Base-by-base conservation (phyloP, 2,113 vertebrate genomes). In the Thamnophis sirtalis region DNA sequence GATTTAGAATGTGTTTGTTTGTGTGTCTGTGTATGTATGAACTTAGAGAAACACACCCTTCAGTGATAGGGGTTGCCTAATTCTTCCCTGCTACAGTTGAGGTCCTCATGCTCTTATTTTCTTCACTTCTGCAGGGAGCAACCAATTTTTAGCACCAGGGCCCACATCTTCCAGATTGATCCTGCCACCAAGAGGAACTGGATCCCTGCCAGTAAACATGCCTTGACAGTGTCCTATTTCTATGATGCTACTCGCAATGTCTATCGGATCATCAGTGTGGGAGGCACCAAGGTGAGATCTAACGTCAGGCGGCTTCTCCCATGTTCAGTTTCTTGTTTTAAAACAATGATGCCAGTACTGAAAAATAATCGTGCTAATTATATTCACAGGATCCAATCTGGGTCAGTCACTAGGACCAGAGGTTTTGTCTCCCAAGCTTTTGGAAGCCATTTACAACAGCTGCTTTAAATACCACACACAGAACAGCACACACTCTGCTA, bases 141-240 rank as follows among this genome's bases (percentile, higher is more conserved):
- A 96, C 99, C 99, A 0, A 98, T 99, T 96, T 99, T 99, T 98
- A 99, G 99, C 96, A 97, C 98, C 21, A 97, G 99, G 94, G 99
- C 99, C 0, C 99, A 99, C 11, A 99, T 99, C 13, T 99, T 99
- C 97, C 99, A 99, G 97, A 99, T 99, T 0, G 99, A 99, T 94
- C 99, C 99, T 0, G 95, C 97, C 92, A 99, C 99, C 95, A 99
- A 99, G 90, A 96, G 99, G 90, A 99, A 99, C 97, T 99, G 99
- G 99, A 98, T 99, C 95, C 99, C 99, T 0, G 98, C 98, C 85
- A 99, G 99, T 97, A 99, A 99, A 50, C 99, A 99, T 33, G 99
- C 99, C 0, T 97, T 99, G 89, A 98, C 98, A 0, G 99, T 99
- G 94, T 99, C 99, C 90, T 99, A 99, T 94, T 99, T 99, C 96